Evolutionary conservation across 2,888 invertebrate genomes (phyloP).

Genomic region (Drosophila borealis): DNA sequence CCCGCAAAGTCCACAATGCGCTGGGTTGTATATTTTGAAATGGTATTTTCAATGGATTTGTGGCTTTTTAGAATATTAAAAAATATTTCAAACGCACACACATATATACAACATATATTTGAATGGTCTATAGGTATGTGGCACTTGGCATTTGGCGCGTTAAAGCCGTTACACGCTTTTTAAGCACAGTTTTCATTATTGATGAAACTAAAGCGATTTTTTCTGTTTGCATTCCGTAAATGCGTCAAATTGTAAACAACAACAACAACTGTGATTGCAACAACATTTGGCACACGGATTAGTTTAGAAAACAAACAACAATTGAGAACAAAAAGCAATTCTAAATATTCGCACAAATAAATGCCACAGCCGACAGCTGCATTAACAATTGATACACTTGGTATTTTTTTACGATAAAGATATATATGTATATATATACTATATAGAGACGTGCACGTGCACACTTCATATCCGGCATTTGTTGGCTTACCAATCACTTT

Average conservation of each 20-base stretch:
- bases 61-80: conserved; percentile 77
- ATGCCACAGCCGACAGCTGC: conserved; percentile 32
- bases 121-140: conserved; percentile 8
- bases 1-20: conserved; percentile 32
- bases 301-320: conserved; percentile 35
- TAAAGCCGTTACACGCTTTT: conserved; percentile 72
- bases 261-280: conserved; percentile 10
- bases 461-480: conserved; percentile 55
- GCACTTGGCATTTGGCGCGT: conserved; percentile 56
- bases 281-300: conserved; percentile 42
- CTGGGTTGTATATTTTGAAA: conserved; percentile 35
- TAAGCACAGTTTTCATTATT: conserved; percentile 74
- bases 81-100: conserved; percentile 52
- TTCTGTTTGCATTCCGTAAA: conserved; percentile 24
- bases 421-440: conserved; percentile 9
- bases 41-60: conserved; percentile 66
- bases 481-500: conserved; percentile 83
- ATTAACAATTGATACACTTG: conserved; percentile 41
- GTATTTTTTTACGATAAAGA: neutral
- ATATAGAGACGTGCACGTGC: conserved; percentile 24
- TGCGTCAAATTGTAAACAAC: conserved; percentile 42
- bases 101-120: conserved; percentile 7
- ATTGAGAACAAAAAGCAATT: conserved; percentile 27
- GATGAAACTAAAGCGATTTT: conserved; percentile 66
- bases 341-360: conserved; percentile 38